Evolutionary conservation across 2,888 invertebrate genomes (phyloP), one percentile per base, ranked within the genome.

Genomic region (Tortricodes alternella): DNA sequence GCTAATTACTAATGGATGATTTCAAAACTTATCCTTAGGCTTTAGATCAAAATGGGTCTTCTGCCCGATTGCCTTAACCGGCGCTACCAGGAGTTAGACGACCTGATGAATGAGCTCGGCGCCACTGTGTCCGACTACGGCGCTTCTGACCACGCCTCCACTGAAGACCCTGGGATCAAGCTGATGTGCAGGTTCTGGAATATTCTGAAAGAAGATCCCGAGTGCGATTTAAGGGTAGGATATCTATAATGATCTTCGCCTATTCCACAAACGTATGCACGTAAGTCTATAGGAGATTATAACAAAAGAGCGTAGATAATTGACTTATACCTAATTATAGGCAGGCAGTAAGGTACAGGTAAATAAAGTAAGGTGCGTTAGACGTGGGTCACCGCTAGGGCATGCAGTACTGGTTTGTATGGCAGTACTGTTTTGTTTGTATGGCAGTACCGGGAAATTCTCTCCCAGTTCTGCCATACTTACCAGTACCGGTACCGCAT

Each of bases 101-200:
- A 78, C 1, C 63, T 89, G 3, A 73, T 89, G 0, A 65, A 65
- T 13, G 83, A 86, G 9, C 59, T 88, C 8, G 71, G 52, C 3
- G 53, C 37, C 4, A 48, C 18, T 3, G 53, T 49, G 27, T 61
- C 63, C 6, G 43, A 46, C 53, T 29, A 9, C 2, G 5, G 1
- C 29, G 5, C 9, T 1, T 2, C 27, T 27, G 3, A n/a, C 4
- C 6, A 16, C 11, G 32, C 16, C 21, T 5, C 9, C 2, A 16
- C 46, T 15, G 15, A 15, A 1, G 74, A 80, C 1, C 74, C 76
- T 1, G 74, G 79, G 11, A 66, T 83, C 16, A 80, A 76, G 50
- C 70, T 89, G 0, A 83, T 89, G 83, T 81, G 84, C 56, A 71
- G 86, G 18, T 83, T 89, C 56, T 89, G 89, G 89, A 78, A 81